A percentile compares a stretch with the other conserved stretches of the same genome.
Evolutionary conservation across 2,797 vertebrate genomes (phyloP).

Genomic region (Cossypha caffra): DNA sequence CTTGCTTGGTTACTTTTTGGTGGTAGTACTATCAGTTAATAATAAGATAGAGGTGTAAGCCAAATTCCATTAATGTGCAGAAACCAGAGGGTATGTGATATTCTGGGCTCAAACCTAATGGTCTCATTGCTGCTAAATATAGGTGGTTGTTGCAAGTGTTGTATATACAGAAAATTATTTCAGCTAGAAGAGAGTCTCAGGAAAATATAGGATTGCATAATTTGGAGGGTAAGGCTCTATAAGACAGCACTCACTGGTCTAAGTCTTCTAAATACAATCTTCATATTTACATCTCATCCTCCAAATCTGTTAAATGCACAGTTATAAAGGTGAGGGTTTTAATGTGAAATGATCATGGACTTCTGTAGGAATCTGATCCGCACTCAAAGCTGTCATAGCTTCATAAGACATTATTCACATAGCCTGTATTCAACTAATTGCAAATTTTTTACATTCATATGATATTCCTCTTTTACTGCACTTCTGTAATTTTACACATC

Average conservation of each 20-base stretch:
- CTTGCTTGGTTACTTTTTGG: background rate
- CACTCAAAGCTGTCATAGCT: background rate
- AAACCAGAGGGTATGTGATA: background rate
- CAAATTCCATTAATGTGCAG: background rate
- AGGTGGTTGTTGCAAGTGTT: background rate
- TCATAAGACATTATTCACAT: background rate
- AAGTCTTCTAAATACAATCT: background rate
- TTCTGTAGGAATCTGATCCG: background rate
- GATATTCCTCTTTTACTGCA: background rate
- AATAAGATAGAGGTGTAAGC: background rate
- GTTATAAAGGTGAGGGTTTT: background rate
- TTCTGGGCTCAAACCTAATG: background rate
- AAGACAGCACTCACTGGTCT: fast-evolving
- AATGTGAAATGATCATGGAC: background rate
- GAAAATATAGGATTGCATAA: background rate
- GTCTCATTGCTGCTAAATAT: background rate
- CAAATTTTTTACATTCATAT: background rate
- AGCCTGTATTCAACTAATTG: background rate
- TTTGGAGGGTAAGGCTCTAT: background rate
- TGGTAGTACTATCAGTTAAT: background rate
- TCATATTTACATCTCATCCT: background rate
- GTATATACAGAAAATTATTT: background rate
- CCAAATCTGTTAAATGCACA: background rate
- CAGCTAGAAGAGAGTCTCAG: background rate
- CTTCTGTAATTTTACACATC: background rate